These are phyloP conservation scores for Oryzias woworae DNA, from an alignment of 2,113 vertebrate genomes.

Conservation along the genomic window DNA sequence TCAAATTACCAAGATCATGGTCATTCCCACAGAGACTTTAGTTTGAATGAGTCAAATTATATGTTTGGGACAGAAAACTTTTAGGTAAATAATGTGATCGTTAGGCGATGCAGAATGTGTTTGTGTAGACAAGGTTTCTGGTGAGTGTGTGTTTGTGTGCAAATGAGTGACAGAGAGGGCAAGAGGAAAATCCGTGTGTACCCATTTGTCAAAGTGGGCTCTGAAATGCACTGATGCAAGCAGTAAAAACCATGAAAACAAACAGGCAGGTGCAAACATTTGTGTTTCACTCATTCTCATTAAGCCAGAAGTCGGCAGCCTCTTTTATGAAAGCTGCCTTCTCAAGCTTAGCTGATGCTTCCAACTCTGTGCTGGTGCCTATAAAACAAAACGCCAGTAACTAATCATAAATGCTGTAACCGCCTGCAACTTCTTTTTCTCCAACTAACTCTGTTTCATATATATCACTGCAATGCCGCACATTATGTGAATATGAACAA, in stretches of 20 bases:
- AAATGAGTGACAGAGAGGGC: background rate
- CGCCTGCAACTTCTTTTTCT: background rate
- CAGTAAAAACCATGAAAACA: constrained; percentile 20
- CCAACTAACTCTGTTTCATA: too few relatives aligned
- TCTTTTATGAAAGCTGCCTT: constrained; percentile 31
- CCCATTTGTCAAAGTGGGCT: constrained; percentile 3
- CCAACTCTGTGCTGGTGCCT: background rate
- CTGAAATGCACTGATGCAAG: constrained; percentile 38
- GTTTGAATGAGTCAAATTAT: constrained; percentile 33
- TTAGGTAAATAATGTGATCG: constrained; percentile 19
- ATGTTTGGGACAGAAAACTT: constrained; percentile 36
- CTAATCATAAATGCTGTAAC: background rate
- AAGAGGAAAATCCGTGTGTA: background rate
- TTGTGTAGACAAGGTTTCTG: background rate
- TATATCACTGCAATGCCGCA: too few relatives aligned
- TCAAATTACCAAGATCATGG: constrained; percentile 51
- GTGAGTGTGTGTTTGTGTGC: background rate
- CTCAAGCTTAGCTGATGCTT: constrained; percentile 19
- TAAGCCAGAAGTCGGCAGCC: constrained; percentile 31
- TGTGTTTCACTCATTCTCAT: constrained; percentile 63
- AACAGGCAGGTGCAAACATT: constrained; percentile 32
- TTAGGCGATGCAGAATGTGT: constrained; percentile 6
- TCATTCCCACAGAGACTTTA: constrained; percentile 29
- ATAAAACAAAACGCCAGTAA: constrained; percentile 16
- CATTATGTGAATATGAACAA: too few relatives aligned